A percentile compares a stretch with the other conserved stretches of the same genome.
phyloP scores from a whole-genome alignment of 2,797 vertebrate genomes.

The Gymnopithys bicolor region DNA sequence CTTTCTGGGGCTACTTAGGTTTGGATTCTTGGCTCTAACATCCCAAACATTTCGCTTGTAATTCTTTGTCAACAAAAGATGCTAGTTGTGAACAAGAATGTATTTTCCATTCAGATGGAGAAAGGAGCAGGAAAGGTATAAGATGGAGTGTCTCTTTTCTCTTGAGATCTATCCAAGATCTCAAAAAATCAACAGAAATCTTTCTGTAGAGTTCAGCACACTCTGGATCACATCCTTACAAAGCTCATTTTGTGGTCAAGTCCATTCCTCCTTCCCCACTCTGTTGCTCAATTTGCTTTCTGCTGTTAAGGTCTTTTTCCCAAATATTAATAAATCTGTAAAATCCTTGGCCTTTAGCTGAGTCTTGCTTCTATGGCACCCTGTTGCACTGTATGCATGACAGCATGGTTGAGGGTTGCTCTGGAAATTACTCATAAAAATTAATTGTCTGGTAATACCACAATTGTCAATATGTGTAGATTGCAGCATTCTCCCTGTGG shows the following conservation, averaged over 20 bases:
- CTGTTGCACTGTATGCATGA: slow-evolving; percentile 19
- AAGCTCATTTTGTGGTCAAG: background rate
- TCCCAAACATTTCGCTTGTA: background rate
- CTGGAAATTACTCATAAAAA: slow-evolving; percentile 72
- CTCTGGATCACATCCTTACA: background rate
- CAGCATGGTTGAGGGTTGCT: slow-evolving; percentile 27
- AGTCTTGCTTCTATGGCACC: slow-evolving; percentile 23
- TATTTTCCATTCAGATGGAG: background rate
- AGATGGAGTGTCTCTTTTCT: background rate
- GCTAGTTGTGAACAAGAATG: background rate
- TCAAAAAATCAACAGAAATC: slow-evolving; percentile 7
- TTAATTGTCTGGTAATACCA: slow-evolving; percentile 67
- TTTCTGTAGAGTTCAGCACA: background rate
- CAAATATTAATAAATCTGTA: slow-evolving; percentile 60
- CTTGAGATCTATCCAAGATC: background rate
- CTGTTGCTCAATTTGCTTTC: slow-evolving; percentile 52
- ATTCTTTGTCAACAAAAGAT: background rate
- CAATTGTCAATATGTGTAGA: slow-evolving; percentile 65
- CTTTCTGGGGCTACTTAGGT: background rate
- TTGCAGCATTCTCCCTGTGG: slow-evolving; percentile 61
- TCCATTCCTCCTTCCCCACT: background rate
- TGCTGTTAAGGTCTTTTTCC: slow-evolving; percentile 11
- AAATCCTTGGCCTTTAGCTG: slow-evolving; percentile 30
- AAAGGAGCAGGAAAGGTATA: background rate
- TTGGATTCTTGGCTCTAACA: background rate